Evolutionary conservation across 2,113 vertebrate species (phyloP).

Genomic region (Oncorhynchus masou): DNA sequence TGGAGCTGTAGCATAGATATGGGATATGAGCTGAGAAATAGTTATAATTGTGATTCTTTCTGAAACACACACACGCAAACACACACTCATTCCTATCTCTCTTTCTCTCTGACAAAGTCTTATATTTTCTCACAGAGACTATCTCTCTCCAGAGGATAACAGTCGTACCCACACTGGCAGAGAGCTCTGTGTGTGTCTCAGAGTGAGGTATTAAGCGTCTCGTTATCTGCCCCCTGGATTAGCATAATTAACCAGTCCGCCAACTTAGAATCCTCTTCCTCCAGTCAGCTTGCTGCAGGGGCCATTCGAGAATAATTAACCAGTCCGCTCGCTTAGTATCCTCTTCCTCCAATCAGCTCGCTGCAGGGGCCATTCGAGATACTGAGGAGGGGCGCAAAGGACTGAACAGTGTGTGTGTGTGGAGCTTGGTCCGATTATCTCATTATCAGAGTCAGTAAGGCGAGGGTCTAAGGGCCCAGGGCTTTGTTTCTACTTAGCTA

Average conservation of each 20-base stretch:
- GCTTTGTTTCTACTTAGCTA: no score
- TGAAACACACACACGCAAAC: not conserved
- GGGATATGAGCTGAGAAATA: no score
- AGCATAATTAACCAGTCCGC: slow-evolving; percentile 61
- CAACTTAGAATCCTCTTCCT: slow-evolving; percentile 37
- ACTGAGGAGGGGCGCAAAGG: not conserved
- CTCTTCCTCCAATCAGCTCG: slow-evolving; percentile 13
- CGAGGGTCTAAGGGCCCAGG: not conserved
- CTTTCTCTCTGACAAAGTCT: not conserved
- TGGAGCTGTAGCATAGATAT: no score
- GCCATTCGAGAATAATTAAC: slow-evolving; percentile 60
- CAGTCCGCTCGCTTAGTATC: slow-evolving; percentile 39
- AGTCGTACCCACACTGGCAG: slow-evolving; percentile 14
- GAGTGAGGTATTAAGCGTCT: slow-evolving; percentile 37
- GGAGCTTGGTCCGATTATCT: slow-evolving; percentile 11
- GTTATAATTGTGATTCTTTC: slow-evolving; percentile 1
- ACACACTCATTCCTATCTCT: not conserved
- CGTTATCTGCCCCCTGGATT: slow-evolving; percentile 66
- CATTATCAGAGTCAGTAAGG: slow-evolving; percentile 37
- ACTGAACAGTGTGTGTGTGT: no score
- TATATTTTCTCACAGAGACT: slow-evolving; percentile 23
- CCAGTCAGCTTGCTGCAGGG: slow-evolving; percentile 25
- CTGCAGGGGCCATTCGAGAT: slow-evolving; percentile 25
- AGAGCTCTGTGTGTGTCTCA: slow-evolving; percentile 18
- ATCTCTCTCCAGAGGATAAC: slow-evolving; percentile 15